These are phyloP conservation scores for Xiphophorus couchianus DNA, from an alignment of 2,113 vertebrate genomes.

Conservation along the genomic window DNA sequence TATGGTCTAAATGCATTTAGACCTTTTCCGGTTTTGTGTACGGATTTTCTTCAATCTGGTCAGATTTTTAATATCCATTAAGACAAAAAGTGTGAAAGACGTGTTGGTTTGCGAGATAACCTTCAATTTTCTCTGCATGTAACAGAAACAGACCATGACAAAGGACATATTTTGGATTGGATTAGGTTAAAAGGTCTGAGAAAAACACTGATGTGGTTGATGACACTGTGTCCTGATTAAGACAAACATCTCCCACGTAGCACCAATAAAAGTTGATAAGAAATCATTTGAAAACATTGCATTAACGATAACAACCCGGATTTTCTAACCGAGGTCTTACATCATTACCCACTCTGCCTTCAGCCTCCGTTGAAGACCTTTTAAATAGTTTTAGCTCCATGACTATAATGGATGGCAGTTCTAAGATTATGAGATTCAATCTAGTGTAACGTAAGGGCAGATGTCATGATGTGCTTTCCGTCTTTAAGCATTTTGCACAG, in stretches of 20 bases:
- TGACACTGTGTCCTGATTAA: not conserved
- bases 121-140: not conserved
- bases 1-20: not conserved
- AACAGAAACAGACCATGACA: not conserved
- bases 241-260: too few relatives aligned
- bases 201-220: not conserved
- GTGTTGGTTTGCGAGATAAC: too few relatives aligned
- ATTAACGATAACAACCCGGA: not conserved
- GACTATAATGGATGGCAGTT: not conserved
- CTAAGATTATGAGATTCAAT: not conserved
- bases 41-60: not conserved
- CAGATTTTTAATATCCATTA: not conserved
- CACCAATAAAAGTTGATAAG: too few relatives aligned
- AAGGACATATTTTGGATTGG: not conserved
- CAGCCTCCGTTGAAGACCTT: not conserved
- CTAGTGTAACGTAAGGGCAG: not conserved
- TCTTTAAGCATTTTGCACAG: not conserved
- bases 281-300: not conserved
- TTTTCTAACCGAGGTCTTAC: not conserved
- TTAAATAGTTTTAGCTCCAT: not conserved
- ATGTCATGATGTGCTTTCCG: not conserved
- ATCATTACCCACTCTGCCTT: not conserved
- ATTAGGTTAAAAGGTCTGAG: not conserved
- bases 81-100: too few relatives aligned
- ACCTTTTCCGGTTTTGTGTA: not conserved